phyloP scores from a whole-genome alignment of 2,888 invertebrate species.

The Stomorhina lunata region DNA sequence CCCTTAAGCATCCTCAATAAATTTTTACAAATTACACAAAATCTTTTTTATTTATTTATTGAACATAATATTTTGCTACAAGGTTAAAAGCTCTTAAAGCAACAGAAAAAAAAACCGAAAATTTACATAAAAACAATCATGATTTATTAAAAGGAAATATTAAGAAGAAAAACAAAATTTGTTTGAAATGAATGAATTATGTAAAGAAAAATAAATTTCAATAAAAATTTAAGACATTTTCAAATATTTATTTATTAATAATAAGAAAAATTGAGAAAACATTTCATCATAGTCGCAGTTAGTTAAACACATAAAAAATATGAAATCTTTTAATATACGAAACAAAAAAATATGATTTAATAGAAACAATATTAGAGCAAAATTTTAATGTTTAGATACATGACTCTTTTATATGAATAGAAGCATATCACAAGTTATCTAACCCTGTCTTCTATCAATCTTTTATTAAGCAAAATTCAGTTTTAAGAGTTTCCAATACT shows the following conservation, averaged over 20 bases:
- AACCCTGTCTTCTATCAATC: too few relatives aligned
- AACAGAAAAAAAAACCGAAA: background rate
- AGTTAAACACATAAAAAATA: background rate
- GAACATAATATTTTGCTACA: background rate
- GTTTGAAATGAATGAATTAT: background rate
- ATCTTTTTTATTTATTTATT: background rate
- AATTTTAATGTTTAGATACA: too few relatives aligned
- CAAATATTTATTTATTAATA: conserved; percentile 1
- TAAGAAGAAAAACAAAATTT: background rate
- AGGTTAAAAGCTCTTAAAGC: background rate
- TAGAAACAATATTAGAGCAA: too few relatives aligned
- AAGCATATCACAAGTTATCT: too few relatives aligned
- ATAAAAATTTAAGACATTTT: conserved; percentile 17
- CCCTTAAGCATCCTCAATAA: background rate
- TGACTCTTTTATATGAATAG: too few relatives aligned
- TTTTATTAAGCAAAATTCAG: too few relatives aligned
- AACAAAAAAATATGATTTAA: background rate
- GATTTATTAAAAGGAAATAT: background rate
- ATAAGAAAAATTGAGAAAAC: background rate
- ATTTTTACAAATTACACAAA: conserved; percentile 1
- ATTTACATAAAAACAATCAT: conserved; percentile 5
- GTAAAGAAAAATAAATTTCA: background rate
- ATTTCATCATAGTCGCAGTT: background rate
- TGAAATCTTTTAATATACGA: background rate
- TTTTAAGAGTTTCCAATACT: too few relatives aligned